Percentiles rank a stretch among this genome's conserved stretches.
phyloP scores from a whole-genome alignment of 2,888 invertebrate species.

The Crematogaster levior region DNA sequence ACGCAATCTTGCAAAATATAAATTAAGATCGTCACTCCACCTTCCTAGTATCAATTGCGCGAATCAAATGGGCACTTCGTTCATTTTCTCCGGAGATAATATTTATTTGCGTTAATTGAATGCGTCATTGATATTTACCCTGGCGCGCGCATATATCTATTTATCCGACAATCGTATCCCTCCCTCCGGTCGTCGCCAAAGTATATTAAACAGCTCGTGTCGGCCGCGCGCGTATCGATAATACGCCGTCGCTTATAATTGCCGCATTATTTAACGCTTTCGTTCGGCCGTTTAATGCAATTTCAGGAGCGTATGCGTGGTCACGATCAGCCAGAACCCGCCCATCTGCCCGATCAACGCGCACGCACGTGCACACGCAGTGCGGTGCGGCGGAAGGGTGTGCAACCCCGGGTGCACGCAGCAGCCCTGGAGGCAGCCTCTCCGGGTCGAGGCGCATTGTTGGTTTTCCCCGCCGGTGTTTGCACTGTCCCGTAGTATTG shows the following conservation, averaged over 20 bases:
- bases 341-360: constrained; percentile 27
- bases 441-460: constrained; percentile 71
- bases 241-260: constrained; percentile 59
- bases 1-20: too few species aligned
- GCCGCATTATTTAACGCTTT: constrained; percentile 67
- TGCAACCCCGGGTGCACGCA: constrained; percentile 19
- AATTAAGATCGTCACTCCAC: not conserved
- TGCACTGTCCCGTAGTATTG: constrained; percentile 73
- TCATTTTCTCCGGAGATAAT: constrained; percentile 31
- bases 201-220: constrained; percentile 25
- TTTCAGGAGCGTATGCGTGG: constrained; percentile 68
- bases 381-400: not conserved
- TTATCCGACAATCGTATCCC: not conserved
- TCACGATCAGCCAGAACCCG: constrained; percentile 60
- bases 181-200: not conserved
- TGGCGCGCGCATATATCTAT: not conserved
- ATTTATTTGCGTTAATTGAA: constrained; percentile 47
- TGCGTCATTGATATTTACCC: constrained; percentile 19
- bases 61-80: not conserved
- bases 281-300: constrained; percentile 66
- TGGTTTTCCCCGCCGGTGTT: constrained; percentile 74
- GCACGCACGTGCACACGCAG: constrained; percentile 32
- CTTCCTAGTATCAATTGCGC: not conserved
- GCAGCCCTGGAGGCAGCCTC: constrained; percentile 47
- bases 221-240: constrained; percentile 17